phyloP scores from a whole-genome alignment of 2,797 vertebrate genomes.

The Takifugu rubripes region DNA sequence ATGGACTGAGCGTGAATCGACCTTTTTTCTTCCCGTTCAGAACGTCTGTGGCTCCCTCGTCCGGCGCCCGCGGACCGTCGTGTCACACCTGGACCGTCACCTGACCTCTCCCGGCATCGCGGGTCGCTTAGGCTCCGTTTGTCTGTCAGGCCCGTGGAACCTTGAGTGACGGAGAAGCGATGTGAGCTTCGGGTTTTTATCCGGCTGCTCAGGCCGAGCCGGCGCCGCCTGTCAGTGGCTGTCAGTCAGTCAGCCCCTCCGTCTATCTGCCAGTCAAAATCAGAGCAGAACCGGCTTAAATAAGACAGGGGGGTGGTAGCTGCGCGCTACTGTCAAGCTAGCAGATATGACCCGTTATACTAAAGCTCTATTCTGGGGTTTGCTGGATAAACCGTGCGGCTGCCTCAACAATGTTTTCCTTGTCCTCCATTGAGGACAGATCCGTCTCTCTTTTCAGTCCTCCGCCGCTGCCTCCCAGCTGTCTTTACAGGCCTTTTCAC shows the following conservation, averaged over 20 bases:
- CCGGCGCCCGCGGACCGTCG: background rate
- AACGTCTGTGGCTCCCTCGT: slow-evolving; percentile 17
- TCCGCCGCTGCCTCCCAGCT: slow-evolving; percentile 28
- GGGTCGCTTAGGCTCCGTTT: slow-evolving; percentile 9
- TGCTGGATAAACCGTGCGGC: slow-evolving; percentile 60
- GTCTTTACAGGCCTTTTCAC: slow-evolving; percentile 53
- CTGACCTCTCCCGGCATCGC: slow-evolving; percentile 14
- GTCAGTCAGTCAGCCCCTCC: slow-evolving; percentile 5
- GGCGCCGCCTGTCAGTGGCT: slow-evolving; percentile 50
- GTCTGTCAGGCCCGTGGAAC: slow-evolving; percentile 36
- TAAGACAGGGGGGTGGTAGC: slow-evolving; percentile 33
- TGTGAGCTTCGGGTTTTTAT: slow-evolving; percentile 59
- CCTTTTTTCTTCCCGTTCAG: slow-evolving; percentile 44
- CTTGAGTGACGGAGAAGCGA: slow-evolving; percentile 56
- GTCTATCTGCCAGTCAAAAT: slow-evolving; percentile 54
- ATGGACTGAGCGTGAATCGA: slow-evolving; percentile 54
- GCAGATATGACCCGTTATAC: slow-evolving; percentile 54
- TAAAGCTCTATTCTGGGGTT: slow-evolving; percentile 36
- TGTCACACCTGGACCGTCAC: slow-evolving; percentile 16
- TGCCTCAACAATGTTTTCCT: slow-evolving; percentile 53
- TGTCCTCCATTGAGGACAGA: slow-evolving; percentile 56
- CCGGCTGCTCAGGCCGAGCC: slow-evolving; percentile 55
- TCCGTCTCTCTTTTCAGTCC: slow-evolving; percentile 46
- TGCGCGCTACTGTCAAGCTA: slow-evolving; percentile 39
- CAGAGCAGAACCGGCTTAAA: slow-evolving; percentile 42